Evolutionary conservation across 2,113 vertebrate genomes (phyloP).

Genomic region (Dryoscopus gambensis): DNA sequence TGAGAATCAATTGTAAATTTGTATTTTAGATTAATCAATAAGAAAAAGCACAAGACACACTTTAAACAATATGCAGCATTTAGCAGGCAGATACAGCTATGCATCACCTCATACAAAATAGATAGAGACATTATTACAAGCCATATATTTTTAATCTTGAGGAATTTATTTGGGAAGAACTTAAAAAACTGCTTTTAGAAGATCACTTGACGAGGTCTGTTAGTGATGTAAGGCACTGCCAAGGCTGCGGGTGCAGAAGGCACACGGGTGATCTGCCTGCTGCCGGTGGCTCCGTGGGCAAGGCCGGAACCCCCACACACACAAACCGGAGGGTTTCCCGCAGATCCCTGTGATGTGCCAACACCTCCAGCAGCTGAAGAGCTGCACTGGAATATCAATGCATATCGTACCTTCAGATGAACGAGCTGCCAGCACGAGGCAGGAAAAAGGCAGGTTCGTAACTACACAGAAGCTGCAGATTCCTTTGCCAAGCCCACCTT

Average conservation of each 20-base stretch:
- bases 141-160: background rate
- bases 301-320: background rate
- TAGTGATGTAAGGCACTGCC: background rate
- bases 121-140: background rate
- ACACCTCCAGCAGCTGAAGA: background rate
- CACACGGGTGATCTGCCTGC: background rate
- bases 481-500: background rate
- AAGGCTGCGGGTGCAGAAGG: background rate
- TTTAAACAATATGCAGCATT: background rate
- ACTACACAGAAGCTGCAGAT: background rate
- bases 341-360: background rate
- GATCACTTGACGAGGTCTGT: background rate
- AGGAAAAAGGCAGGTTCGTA: background rate
- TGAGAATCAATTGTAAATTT: constrained; percentile 13
- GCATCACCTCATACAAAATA: background rate
- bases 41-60: background rate
- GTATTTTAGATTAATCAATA: constrained; percentile 35
- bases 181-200: background rate
- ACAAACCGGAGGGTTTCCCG: background rate
- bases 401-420: background rate
- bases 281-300: background rate
- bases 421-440: accelerated
- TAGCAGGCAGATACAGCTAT: background rate
- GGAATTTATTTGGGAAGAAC: background rate
- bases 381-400: background rate